Percentiles rank a stretch among this genome's conserved stretches.
Conservation (phyloP, 2,113 vertebrate genomes). For the Meles meles region DNA sequence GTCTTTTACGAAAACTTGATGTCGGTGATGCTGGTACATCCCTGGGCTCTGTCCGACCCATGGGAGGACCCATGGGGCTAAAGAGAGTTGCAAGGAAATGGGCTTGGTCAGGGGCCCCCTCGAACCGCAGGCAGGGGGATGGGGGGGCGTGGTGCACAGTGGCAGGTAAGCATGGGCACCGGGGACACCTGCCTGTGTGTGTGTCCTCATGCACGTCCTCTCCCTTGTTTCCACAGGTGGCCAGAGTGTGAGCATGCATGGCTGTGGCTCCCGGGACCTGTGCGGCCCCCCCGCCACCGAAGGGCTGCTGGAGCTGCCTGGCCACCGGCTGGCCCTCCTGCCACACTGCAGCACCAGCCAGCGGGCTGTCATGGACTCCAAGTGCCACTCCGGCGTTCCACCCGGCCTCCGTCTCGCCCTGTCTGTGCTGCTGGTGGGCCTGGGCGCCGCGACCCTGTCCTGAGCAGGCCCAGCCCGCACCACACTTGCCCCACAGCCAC, state of each 20-base stretch:
- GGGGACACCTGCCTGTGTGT: accelerated
- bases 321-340: background rate
- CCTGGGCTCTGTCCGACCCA: too few relatives aligned
- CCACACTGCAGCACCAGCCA: background rate
- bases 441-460: accelerated
- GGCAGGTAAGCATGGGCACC: background rate
- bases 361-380: background rate
- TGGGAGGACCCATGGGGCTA: background rate
- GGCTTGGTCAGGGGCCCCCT: background rate
- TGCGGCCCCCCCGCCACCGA: background rate
- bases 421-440: background rate
- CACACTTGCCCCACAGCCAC: background rate
- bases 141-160: accelerated
- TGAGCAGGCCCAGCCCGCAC: background rate
- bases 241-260: background rate
- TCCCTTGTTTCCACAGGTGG: background rate
- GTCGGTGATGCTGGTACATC: background rate
- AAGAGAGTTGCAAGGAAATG: background rate
- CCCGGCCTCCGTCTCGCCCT: background rate
- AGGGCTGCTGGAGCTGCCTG: background rate
- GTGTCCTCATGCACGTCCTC: background rate
- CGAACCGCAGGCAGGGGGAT: background rate
- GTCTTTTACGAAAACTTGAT: background rate
- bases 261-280: background rate
- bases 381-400: background rate